Conservation (phyloP, 1,140 invertebrate genomes). For the Meloidogyne chitwoodi region DNA sequence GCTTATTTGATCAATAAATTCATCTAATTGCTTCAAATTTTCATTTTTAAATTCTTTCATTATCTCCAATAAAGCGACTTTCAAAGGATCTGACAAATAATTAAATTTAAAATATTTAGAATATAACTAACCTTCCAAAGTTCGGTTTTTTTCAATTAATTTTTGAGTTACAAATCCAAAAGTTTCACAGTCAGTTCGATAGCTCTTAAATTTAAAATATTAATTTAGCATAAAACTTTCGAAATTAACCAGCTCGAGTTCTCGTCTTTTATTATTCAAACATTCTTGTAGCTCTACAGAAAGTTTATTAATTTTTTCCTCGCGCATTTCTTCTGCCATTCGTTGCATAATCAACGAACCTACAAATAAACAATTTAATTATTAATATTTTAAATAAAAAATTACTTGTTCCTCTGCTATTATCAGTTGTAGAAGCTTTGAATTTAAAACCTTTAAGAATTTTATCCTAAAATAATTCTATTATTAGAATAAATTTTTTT, state of each 20-base stretch:
- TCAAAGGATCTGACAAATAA: background rate
- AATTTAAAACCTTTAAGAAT: too few relatives aligned
- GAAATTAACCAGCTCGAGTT: slow-evolving; percentile 1
- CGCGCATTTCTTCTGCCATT: slow-evolving; percentile 1
- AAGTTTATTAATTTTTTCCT: slow-evolving; percentile 13
- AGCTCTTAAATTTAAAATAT: background rate
- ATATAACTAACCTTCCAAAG: slow-evolving; percentile 3
- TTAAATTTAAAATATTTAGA: background rate
- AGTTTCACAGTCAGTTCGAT: slow-evolving; percentile 13
- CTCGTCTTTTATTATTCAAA: slow-evolving; percentile 2
- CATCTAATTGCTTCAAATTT: slow-evolving; percentile 5
- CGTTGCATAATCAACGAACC: background rate
- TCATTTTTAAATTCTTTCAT: background rate
- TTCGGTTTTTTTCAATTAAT: slow-evolving; percentile 5
- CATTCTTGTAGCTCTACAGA: slow-evolving; percentile 5
- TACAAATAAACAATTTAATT: background rate
- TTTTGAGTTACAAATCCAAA: slow-evolving; percentile 16
- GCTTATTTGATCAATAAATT: background rate
- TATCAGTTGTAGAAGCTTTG: too few relatives aligned
- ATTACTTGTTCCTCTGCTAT: background rate
- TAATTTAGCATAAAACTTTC: background rate
- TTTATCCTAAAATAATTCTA: too few relatives aligned
- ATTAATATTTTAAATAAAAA: background rate
- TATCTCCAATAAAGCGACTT: background rate
- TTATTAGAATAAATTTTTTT: background rate